These are phyloP conservation scores for Troilus luridus DNA, from an alignment of 2,888 invertebrate genomes.

Conservation along the genomic window DNA sequence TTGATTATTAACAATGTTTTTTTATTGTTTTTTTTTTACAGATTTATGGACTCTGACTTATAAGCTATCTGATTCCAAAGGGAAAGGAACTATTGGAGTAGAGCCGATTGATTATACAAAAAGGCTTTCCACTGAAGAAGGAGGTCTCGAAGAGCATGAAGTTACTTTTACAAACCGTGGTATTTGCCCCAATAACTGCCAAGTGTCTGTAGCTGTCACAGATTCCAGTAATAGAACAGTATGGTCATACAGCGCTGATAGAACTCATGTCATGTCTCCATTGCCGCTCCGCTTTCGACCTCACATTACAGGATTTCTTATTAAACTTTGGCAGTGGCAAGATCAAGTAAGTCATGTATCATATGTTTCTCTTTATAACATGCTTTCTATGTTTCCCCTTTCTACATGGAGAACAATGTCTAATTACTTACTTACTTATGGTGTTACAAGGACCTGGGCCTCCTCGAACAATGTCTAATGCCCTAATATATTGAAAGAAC, in stretches of 20 bases:
- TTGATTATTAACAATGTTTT: background rate
- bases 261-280: conserved; percentile 67
- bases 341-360: conserved; percentile 57
- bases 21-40: background rate
- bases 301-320: conserved; percentile 75
- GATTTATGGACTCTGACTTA: conserved; percentile 27
- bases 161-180: conserved; percentile 73
- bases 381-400: too few relatives aligned
- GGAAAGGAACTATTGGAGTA: conserved; percentile 9
- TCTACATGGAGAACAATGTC: too few relatives aligned
- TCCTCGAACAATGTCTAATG: too few relatives aligned
- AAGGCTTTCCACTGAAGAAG: conserved; percentile 48
- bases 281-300: conserved; percentile 64
- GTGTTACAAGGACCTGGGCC: too few relatives aligned
- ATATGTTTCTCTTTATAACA: background rate
- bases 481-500: too few relatives aligned
- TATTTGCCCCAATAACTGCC: conserved; percentile 79
- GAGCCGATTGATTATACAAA: conserved; percentile 45
- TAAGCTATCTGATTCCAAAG: conserved; percentile 45
- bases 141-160: conserved; percentile 65
- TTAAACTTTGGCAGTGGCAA: conserved; percentile 87
- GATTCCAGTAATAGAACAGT: conserved; percentile 70
- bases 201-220: conserved; percentile 74
- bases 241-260: conserved; percentile 63
- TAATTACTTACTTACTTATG: too few relatives aligned